A percentile compares a stretch with the other conserved stretches of the same genome.
phyloP scores from a whole-genome alignment of 2,113 vertebrate genomes.

The Naja naja region DNA sequence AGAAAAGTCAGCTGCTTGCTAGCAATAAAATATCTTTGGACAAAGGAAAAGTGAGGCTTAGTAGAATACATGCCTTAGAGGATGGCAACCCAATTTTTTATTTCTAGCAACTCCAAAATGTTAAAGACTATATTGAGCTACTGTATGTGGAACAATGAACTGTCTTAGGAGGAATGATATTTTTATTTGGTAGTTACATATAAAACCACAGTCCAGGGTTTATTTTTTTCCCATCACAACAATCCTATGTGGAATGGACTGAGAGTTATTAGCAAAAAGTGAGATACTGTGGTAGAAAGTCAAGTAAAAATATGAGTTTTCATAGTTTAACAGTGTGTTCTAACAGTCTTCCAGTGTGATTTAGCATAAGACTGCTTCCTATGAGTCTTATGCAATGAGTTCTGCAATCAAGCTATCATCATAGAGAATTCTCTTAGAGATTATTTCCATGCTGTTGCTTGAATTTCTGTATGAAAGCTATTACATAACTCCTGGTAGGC shows the following conservation, averaged over 20 bases:
- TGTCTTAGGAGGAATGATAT: neutral
- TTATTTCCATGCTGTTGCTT: neutral
- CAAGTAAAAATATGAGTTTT: neutral
- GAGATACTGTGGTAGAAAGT: neutral
- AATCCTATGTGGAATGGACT: neutral
- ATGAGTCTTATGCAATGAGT: neutral
- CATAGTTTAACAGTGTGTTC: neutral
- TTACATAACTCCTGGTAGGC: neutral
- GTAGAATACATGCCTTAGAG: neutral
- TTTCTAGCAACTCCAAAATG: neutral
- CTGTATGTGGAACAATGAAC: neutral
- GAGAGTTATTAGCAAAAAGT: neutral
- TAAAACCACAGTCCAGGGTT: neutral
- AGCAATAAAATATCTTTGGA: neutral
- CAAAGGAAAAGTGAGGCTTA: neutral
- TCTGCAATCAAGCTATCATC: neutral
- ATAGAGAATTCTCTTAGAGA: neutral
- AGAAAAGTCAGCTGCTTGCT: neutral
- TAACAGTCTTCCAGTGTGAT: neutral
- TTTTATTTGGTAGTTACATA: neutral
- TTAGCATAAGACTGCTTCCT: neutral
- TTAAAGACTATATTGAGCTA: neutral
- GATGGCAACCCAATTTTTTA: neutral
- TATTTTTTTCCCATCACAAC: neutral
- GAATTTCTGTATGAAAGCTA: neutral